Evolutionary conservation across 92 coral and sea anemone species (phyloP).

Genomic region (Anthopleura xanthogrammica): DNA sequence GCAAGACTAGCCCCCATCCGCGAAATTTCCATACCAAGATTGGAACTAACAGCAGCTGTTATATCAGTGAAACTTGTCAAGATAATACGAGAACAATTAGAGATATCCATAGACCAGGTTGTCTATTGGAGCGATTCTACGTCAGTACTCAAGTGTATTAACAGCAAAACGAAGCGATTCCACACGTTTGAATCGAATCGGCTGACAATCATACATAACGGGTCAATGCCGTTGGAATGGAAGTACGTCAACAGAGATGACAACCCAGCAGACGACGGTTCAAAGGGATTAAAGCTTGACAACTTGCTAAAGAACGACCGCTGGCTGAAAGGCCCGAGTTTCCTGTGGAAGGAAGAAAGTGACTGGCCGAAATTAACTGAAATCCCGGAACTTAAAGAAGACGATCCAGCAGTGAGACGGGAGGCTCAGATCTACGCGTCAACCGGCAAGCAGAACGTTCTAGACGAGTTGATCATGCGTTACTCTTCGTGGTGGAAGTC

Average conservation of each 20-base stretch:
- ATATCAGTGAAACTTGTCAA: constrained; percentile 42
- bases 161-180: constrained; percentile 38
- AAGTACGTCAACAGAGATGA: constrained; percentile 47
- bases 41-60: constrained; percentile 49
- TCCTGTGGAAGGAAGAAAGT: constrained; percentile 45
- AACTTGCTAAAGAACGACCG: constrained; percentile 42
- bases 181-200: constrained; percentile 68
- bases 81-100: constrained; percentile 44
- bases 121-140: constrained; percentile 36
- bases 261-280: constrained; percentile 55
- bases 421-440: constrained; percentile 1
- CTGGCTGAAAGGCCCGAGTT: constrained; percentile 51
- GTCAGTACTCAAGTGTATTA: constrained; percentile 49
- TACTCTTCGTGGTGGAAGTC: constrained; percentile 40
- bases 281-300: constrained; percentile 11
- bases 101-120: constrained; percentile 14
- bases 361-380: constrained; percentile 41
- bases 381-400: constrained; percentile 29
- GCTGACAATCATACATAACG: constrained; percentile 43
- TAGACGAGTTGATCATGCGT: constrained; percentile 6
- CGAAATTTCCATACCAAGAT: constrained; percentile 50
- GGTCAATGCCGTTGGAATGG: constrained; percentile 34
- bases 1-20: constrained; percentile 43
- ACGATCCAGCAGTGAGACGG: constrained; percentile 14
- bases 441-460: background rate